phyloP scores from a whole-genome alignment of 2,113 vertebrate species.

The Notiomystis cincta region DNA sequence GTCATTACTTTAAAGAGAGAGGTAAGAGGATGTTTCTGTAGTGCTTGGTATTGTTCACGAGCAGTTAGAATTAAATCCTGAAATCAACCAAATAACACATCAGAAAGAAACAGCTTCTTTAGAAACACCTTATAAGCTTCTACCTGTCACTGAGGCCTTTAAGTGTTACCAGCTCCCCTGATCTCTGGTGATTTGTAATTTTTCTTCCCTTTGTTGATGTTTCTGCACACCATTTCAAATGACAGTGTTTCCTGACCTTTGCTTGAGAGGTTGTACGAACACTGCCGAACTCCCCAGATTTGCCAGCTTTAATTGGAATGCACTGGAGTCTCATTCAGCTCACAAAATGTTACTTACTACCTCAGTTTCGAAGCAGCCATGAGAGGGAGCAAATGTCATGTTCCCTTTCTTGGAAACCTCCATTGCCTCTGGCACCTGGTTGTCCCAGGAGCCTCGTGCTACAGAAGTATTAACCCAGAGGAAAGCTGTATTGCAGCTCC shows the following conservation, averaged over 20 bases:
- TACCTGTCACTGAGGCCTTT: background rate
- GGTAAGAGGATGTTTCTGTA: background rate
- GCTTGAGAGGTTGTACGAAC: background rate
- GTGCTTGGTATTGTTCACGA: background rate
- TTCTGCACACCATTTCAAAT: background rate
- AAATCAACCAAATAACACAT: background rate
- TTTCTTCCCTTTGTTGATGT: background rate
- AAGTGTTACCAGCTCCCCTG: background rate
- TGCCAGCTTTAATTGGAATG: background rate
- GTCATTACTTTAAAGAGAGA: background rate
- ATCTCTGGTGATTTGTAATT: background rate
- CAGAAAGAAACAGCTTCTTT: background rate
- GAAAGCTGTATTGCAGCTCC: background rate
- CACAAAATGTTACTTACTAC: background rate
- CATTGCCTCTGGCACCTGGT: accelerated
- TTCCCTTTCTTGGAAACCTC: background rate
- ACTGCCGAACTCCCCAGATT: background rate
- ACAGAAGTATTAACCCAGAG: background rate
- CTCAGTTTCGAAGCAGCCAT: background rate
- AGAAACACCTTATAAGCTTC: background rate
- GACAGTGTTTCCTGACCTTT: background rate
- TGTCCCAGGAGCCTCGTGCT: background rate
- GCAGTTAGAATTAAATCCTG: background rate
- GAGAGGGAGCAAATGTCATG: background rate
- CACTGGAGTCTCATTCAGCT: background rate